These are phyloP conservation scores for Coremacera marginata DNA, from an alignment of 2,888 invertebrate genomes.

Conservation along the genomic window DNA sequence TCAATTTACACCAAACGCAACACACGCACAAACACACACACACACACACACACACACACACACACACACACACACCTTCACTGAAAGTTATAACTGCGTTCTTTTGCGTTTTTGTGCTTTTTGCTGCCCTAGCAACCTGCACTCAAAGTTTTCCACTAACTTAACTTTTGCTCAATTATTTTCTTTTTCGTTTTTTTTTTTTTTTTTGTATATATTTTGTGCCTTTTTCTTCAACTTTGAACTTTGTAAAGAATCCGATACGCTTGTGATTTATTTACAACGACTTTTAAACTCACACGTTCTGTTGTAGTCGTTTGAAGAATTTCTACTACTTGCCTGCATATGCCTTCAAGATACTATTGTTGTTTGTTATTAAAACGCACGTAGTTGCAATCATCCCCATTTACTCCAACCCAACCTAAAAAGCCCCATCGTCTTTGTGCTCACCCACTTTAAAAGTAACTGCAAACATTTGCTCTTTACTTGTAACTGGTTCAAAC, in stretches of 20 bases:
- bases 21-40: background rate
- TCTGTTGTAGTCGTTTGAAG: background rate
- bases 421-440: no score
- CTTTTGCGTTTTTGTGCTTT: background rate
- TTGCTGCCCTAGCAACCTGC: background rate
- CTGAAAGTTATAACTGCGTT: no score
- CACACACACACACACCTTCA: background rate
- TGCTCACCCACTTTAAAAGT: no score
- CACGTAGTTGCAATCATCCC: background rate
- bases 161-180: background rate
- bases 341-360: background rate
- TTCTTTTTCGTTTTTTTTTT: background rate
- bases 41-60: background rate
- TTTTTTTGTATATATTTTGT: background rate
- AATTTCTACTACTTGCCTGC: slow-evolving; percentile 1
- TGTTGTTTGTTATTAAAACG: background rate
- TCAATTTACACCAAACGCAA: background rate
- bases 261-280: slow-evolving; percentile 36
- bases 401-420: background rate
- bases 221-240: background rate
- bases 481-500: no score
- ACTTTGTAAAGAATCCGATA: slow-evolving; percentile 27
- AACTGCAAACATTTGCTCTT: no score
- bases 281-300: slow-evolving; percentile 34
- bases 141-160: slow-evolving; percentile 10